Conservation (phyloP, 1,140 invertebrate species). For the Drosophila bipectinata region DNA sequence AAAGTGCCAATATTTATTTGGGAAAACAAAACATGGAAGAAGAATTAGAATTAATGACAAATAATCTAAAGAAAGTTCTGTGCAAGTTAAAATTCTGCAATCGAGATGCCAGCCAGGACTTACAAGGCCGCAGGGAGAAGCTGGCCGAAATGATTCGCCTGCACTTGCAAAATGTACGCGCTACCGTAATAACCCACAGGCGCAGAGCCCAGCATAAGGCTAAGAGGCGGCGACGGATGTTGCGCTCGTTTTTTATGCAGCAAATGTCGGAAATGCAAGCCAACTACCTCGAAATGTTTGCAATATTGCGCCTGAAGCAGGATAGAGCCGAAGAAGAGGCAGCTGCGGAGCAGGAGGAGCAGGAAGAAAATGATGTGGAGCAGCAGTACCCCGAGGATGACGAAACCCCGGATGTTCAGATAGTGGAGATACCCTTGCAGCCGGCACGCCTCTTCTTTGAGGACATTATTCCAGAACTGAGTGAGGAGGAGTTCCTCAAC, state of each 20-base stretch:
- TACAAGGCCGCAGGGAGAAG: conserved; percentile 36
- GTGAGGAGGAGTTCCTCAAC: conserved; percentile 62
- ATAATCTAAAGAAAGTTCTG: conserved; percentile 39
- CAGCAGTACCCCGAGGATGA: background rate
- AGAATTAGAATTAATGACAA: conserved; percentile 52
- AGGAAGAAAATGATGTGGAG: background rate
- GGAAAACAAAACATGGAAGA: conserved; percentile 45
- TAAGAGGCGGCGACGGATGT: conserved; percentile 27
- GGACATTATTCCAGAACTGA: conserved; percentile 24
- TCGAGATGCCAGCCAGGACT: background rate
- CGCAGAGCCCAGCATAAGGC: conserved; percentile 51
- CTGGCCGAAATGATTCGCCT: conserved; percentile 47
- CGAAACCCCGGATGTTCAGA: background rate
- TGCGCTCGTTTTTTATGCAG: conserved; percentile 64
- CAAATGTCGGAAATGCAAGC: conserved; percentile 67
- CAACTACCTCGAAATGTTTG: conserved; percentile 60
- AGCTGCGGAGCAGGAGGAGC: background rate
- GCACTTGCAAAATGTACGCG: conserved; percentile 56
- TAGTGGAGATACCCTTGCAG: background rate
- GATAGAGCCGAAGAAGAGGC: background rate
- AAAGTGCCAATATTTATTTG: background rate
- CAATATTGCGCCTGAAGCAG: conserved; percentile 59
- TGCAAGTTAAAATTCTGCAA: conserved; percentile 20
- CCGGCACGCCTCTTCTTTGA: conserved; percentile 36
- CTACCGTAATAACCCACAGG: conserved; percentile 49